phyloP scores from a whole-genome alignment of 1,140 invertebrate species.

The Armadillidium nasatum region DNA sequence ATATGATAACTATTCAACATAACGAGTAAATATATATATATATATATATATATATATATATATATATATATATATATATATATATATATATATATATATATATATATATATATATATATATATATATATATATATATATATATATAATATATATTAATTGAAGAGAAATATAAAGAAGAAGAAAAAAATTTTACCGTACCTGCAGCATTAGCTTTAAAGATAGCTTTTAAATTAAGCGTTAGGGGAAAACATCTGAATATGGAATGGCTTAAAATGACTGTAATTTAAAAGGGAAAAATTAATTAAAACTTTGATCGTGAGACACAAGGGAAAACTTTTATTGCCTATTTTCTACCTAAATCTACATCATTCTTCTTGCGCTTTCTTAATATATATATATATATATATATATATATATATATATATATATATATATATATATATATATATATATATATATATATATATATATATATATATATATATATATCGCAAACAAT shows the following conservation, averaged over 20 bases:
- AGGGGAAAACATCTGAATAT: slow-evolving; percentile 2
- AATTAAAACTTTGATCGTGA: background rate
- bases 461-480: background rate
- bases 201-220: background rate
- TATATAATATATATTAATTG: no score
- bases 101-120: slow-evolving; percentile 16
- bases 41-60: slow-evolving; percentile 1
- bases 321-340: background rate
- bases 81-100: slow-evolving; percentile 18
- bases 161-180: no score
- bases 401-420: background rate
- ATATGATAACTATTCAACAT: no score
- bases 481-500: no score
- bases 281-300: background rate
- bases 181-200: background rate
- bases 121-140: background rate
- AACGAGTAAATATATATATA: no score
- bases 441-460: slow-evolving; percentile 20
- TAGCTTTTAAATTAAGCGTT: background rate
- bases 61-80: slow-evolving; percentile 20
- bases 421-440: slow-evolving; percentile 18
- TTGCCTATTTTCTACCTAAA: background rate
- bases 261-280: background rate
- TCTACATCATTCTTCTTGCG: background rate
- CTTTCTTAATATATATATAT: background rate